Evolutionary conservation across 2,113 vertebrate genomes (phyloP), one percentile per base, ranked within the genome.

Genomic region (Todiramphus chloris): DNA sequence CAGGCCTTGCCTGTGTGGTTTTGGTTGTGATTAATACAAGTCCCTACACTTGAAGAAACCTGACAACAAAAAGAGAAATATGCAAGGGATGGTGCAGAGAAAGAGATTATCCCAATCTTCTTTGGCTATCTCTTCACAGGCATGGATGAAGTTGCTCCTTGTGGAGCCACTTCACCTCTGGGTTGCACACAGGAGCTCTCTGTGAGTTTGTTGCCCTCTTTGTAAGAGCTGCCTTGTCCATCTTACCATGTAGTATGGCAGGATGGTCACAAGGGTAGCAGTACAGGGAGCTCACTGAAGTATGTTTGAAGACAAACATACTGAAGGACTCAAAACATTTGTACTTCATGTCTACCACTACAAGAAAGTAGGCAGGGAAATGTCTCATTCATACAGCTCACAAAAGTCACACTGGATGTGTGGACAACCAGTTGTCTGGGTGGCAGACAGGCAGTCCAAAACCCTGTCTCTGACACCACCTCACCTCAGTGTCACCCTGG

Each of bases 331-430:
- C 39, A 48, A 74, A 84, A 24, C 1, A 19, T 58, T 59, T 58
- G 33, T 51, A 17, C 12, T 67, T 50, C 43, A 15, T 11, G 10
- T 62, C 27, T 58, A 44, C 15, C 11, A 9, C 58, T 68, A 19
- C 16, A 25, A n/a, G 31, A 41, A 81, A 77, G 17, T 27, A 62
- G 28, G 10, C 13, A 37, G 20, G 10, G 44, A 78, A 84, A 74
- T 11, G 5, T 35, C 24, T 30, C 23, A 7, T 28, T 69, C 27
- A 13, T 27, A 44, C 18, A 59, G 24, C 9, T 92, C 60, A 70
- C 28, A 66, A 20, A 55, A 11, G 37, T 19, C 41, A 35, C 8
- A 6, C 1, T 0, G 0, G 18, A 24, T 28, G 18, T 13, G 24
- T 27, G 33, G 35, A 64, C 43, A 73, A 19, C 8, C 46, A 46